phyloP scores from a whole-genome alignment of 2,797 vertebrate genomes.

The Morus bassanus region DNA sequence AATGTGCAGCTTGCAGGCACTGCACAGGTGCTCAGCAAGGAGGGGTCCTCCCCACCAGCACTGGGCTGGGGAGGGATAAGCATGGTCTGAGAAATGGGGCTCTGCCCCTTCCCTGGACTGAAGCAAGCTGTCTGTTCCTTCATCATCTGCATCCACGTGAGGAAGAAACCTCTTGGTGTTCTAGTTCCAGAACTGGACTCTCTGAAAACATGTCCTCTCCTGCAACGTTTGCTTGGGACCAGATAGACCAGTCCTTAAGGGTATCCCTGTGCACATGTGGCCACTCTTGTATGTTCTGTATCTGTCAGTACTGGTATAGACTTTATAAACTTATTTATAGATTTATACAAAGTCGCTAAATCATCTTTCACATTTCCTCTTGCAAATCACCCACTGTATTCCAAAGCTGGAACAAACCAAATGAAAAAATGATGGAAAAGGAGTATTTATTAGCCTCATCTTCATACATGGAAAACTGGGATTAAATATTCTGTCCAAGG shows the following conservation, averaged over 20 bases:
- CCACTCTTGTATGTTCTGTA: background rate
- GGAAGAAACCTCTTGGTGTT: background rate
- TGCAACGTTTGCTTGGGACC: background rate
- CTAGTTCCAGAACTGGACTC: background rate
- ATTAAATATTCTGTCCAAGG: background rate
- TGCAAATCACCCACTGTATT: background rate
- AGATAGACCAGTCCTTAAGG: background rate
- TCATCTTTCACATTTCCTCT: background rate
- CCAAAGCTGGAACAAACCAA: background rate
- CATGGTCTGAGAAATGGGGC: background rate
- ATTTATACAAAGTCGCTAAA: background rate
- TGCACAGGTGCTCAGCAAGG: background rate
- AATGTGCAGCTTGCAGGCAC: background rate
- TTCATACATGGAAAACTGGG: background rate
- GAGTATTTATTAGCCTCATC: background rate
- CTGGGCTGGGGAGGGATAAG: background rate
- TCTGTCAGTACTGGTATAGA: background rate
- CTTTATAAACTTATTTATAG: background rate
- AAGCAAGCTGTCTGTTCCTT: background rate
- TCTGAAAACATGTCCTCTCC: background rate
- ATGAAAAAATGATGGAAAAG: background rate
- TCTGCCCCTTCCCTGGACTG: background rate
- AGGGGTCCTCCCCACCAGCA: background rate
- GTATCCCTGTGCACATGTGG: accelerated
- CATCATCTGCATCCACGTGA: accelerated